These are phyloP conservation scores for Athalia rosae DNA, from an alignment of 2,888 invertebrate species.

Conservation along the genomic window DNA sequence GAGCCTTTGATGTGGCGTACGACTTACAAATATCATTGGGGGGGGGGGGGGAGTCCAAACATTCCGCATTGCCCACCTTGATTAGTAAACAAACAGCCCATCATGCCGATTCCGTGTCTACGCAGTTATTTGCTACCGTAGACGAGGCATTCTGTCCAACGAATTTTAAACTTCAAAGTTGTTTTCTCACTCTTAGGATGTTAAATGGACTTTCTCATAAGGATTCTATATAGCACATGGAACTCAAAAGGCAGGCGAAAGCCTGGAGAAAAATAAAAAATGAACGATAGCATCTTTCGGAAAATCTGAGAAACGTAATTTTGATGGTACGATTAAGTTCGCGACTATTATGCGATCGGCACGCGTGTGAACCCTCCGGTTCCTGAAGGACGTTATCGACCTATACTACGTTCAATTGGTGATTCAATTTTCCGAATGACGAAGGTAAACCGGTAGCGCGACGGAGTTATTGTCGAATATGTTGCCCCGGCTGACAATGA, in stretches of 20 bases:
- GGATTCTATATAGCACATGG: no score
- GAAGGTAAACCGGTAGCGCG: constrained; percentile 3
- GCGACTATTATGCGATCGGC: no score
- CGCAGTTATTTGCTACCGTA: background rate
- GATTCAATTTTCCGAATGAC: background rate
- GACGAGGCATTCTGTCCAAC: no score
- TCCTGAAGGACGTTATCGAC: no score
- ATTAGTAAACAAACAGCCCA: constrained; percentile 7
- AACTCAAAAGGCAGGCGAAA: no score
- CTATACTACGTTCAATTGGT: no score
- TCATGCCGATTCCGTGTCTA: background rate
- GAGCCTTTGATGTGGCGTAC: constrained; percentile 21
- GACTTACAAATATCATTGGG: constrained; percentile 13
- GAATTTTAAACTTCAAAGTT: no score
- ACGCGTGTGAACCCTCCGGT: no score
- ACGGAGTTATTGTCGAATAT: constrained; percentile 13
- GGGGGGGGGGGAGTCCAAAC: constrained; percentile 4
- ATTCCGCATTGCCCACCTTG: background rate
- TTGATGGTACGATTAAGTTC: background rate
- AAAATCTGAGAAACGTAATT: background rate
- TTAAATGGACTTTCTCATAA: no score
- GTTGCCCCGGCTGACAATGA: background rate
- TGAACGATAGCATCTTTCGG: background rate
- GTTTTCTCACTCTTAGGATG: no score
- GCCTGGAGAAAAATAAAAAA: no score